Base-by-base conservation (phyloP, 2,113 vertebrate species). In the Todiramphus chloris region DNA sequence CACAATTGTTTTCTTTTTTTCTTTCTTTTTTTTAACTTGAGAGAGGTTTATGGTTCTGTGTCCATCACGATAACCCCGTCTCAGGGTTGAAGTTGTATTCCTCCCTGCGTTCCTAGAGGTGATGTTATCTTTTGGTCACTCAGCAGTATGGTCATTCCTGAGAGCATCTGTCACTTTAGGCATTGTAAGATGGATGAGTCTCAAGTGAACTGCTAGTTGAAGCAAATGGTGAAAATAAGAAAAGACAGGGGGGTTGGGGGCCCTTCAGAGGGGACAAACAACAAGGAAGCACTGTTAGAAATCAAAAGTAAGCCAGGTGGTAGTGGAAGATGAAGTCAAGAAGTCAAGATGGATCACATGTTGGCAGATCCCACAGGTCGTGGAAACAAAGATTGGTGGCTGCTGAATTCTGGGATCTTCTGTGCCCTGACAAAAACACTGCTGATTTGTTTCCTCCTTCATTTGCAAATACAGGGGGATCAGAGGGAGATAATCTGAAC, bases 121-220 rank as follows among this genome's bases (percentile, higher is more conserved):
- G 98, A 98, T 97, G 96, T 97, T 98, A 98, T 98, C 98, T 98
- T 98, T 98, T 98, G 97, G 98, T 98, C 98, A 81, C 96, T 98
- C 97, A 94, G 96, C 98, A 97, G 97, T 98, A 97, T 98, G 97
- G 97, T 98, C 97, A 95, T 97, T 98, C 98, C 98, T 98, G 98
- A 98, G 98, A 99, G 98, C 99, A 99, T 99, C 99, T 99, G 99
- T 99, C 99, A 99, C 99, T 98, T 95, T 90, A 97, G 98, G 98
- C 98, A 97, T 97, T 98, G 97, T 98, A 98, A 99, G 99, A 99
- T 99, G 98, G 99, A 99, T 99, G 99, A 98, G 98, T 98, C 99
- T 99, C 98, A 93, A 98, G 98, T 98, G 98, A 98, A 98, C 98
- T 98, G 99, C 98, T 98, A 97, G 98, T 98, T 97, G 98, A 98